phyloP scores from a whole-genome alignment of 2,797 vertebrate genomes.

The Smutsia gigantea region DNA sequence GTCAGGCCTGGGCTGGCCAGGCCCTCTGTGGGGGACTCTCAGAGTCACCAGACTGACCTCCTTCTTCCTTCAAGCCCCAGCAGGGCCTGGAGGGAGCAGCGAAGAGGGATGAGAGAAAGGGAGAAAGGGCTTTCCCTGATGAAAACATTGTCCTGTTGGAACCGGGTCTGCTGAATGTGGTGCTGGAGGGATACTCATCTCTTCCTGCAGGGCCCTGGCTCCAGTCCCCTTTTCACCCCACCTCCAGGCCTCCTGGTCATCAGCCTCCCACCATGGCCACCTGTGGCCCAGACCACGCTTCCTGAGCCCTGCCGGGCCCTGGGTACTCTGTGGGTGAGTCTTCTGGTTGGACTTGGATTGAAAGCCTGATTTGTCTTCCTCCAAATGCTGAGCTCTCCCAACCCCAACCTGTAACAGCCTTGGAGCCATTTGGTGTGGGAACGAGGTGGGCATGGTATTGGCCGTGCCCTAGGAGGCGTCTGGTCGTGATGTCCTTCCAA shows the following conservation, averaged over 20 bases:
- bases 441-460: background rate
- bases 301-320: background rate
- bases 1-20: background rate
- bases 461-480: background rate
- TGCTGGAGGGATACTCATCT: background rate
- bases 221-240: background rate
- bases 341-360: background rate
- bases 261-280: rapidly evolving
- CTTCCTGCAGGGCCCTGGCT: background rate
- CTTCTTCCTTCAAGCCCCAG: background rate
- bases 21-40: background rate
- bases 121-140: background rate
- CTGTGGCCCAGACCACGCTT: background rate
- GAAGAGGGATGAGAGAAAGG: rapidly evolving
- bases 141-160: no score
- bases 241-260: background rate
- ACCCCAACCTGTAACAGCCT: background rate
- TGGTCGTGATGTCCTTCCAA: background rate
- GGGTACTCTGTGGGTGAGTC: rapidly evolving
- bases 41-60: background rate
- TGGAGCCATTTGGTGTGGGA: background rate
- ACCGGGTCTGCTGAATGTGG: background rate
- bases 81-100: background rate
- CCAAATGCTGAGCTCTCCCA: background rate
- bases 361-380: background rate